Base-by-base conservation (phyloP, 1,140 invertebrate species). In the Drosophila hydei region DNA sequence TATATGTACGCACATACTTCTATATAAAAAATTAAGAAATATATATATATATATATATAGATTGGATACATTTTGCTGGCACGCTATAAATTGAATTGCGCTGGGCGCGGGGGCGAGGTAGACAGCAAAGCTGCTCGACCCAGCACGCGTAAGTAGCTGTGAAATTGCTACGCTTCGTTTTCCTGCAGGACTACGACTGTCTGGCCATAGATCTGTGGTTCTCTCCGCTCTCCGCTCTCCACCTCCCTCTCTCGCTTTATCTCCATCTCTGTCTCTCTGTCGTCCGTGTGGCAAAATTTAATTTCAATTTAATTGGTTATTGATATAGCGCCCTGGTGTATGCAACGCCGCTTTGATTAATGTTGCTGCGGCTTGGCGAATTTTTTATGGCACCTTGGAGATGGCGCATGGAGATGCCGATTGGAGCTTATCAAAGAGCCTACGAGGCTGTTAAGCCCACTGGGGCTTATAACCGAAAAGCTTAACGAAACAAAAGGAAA, bases 291-390 rank as follows among this genome's bases (percentile, higher is more conserved):
- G 80, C 70, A 68, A 85, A 87, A 85, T 85, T 85, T 85, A 85
- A 85, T 85, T 85, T 85, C 81, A 85, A 85, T 87, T 85, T 87
- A 85, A 85, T 85, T 85, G 80, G 80, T 85, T 85, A 85, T 87
- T 87, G 80, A 85, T 85, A 85, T 77, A 85, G 80, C 80, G 73
- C 81, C 65, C 81, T 67, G 71, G 81, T 74, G 81, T 77, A 85
- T 87, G 80, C 80, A 84, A 51, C 69, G 81, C 61, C 64, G 64
- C 80, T 85, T 84, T 85, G 80, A 85, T 85, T 85, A 85, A 85
- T 85, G 80, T 81, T 87, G 74, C 73, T 84, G 83, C 62, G 77
- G 80, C 80, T 72, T 81, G 62, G 59, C 75, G 70, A 68, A 75
- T 87, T 85, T 85, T 85, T 85, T 85, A 87, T 87, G 74, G 81